Conservation (phyloP, 2,113 vertebrate genomes). For the rat (Rattus norvegicus) region GRCr8 NC_086021.1:145459001-145459500, state of each 20-base stretch:
- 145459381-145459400: too few species aligned
- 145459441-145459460: not conserved
- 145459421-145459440: not conserved
- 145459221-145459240: not conserved
- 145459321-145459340: not conserved
- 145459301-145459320: not conserved
- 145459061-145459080: not conserved
- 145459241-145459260: not conserved
- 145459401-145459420: not conserved
- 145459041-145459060: not conserved
- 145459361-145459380: not conserved
- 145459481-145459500: too few species aligned
- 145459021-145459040: too few species aligned
- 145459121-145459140: not conserved
- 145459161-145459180: conserved; percentile 1
- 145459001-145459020: not conserved
- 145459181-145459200: not conserved
- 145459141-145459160: not conserved
- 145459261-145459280: not conserved
- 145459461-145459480: not conserved
- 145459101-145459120: not conserved
- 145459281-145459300: not conserved
- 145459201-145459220: not conserved
- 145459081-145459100: not conserved
- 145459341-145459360: not conserved